These are phyloP conservation scores for Charadrius vociferus DNA, from an alignment of 2,113 vertebrate species.

Conservation along the genomic window DNA sequence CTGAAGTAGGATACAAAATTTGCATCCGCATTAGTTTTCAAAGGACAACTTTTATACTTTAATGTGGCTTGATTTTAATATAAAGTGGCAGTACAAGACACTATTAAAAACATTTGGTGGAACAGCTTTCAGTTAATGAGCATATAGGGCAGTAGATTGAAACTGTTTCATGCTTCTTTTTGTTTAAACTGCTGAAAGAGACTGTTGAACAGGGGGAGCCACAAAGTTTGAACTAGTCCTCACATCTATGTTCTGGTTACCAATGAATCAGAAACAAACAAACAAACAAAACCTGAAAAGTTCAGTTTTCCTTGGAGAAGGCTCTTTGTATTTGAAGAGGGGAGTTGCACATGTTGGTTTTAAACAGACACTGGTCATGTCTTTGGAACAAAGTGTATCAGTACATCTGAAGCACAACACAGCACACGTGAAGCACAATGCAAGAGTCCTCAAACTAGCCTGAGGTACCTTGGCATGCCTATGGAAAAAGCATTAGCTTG, in stretches of 20 bases:
- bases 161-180: neutral
- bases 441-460: neutral
- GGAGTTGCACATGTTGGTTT: neutral
- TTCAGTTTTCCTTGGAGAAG: neutral
- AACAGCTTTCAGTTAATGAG: neutral
- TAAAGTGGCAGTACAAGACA: neutral
- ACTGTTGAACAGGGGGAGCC: neutral
- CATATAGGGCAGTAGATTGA: neutral
- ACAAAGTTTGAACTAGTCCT: neutral
- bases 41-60: neutral
- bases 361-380: neutral
- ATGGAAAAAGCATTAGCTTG: neutral
- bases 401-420: neutral
- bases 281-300: neutral
- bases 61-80: neutral
- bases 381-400: neutral
- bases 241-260: rapidly evolving
- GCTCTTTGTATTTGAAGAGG: neutral
- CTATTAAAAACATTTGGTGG: neutral
- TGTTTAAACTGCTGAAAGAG: neutral
- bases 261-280: neutral
- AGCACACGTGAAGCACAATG: neutral
- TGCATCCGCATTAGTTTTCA: neutral
- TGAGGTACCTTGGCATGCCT: neutral
- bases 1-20: neutral